These are phyloP conservation scores for Lottia scabra DNA, from an alignment of 2,888 invertebrate genomes.

Conservation along the genomic window DNA sequence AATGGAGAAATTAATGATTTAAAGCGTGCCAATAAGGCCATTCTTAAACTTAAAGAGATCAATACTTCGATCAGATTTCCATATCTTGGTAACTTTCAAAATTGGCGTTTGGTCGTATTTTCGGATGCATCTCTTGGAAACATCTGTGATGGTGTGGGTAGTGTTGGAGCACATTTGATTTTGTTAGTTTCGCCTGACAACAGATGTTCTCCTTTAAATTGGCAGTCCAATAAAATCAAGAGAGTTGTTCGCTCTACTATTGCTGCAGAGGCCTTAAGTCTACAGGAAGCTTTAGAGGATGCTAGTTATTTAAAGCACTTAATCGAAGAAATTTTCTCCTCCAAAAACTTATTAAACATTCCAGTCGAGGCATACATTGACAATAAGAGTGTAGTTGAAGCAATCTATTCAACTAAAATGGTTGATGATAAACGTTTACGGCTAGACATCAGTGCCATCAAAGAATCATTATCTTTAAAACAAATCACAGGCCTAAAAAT, in stretches of 20 bases:
- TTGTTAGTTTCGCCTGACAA: neutral
- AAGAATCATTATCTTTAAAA: neutral
- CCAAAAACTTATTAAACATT: neutral
- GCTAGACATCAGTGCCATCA: neutral
- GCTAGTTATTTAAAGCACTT: neutral
- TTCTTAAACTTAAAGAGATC: too few species aligned
- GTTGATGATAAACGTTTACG: neutral
- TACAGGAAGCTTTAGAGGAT: neutral
- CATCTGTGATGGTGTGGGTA: neutral
- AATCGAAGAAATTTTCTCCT: neutral
- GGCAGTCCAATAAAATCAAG: neutral
- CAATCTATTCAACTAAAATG: neutral
- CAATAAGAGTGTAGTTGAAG: constrained; percentile 1
- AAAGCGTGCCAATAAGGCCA: too few species aligned
- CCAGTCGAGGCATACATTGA: neutral
- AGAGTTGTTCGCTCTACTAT: neutral
- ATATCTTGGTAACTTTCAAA: neutral
- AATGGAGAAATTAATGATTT: too few species aligned
- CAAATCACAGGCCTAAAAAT: too few species aligned
- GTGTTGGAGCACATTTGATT: neutral
- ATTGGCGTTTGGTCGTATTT: neutral
- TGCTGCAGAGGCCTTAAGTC: neutral
- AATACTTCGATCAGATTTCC: neutral
- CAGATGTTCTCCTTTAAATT: neutral
- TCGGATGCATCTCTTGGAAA: neutral